These are phyloP conservation scores for Metacarcinus magister DNA, from an alignment of 2,888 invertebrate species.

Conservation along the genomic window DNA sequence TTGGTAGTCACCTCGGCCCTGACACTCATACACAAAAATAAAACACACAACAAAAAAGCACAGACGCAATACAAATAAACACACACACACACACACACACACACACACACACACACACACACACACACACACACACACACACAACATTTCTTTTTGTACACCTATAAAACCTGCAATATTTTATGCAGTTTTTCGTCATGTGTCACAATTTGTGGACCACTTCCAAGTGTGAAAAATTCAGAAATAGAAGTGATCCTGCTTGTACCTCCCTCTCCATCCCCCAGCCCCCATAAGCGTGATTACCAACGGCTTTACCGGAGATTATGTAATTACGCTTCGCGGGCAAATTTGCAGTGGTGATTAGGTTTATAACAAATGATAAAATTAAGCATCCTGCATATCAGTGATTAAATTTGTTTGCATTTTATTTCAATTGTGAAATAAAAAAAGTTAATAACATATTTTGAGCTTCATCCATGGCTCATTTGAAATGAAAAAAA, in stretches of 20 bases:
- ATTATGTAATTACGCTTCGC: conserved; percentile 14
- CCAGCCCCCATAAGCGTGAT: not conserved
- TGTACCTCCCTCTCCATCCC: not conserved
- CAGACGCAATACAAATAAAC: not conserved
- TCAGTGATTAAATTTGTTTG: conserved; percentile 42
- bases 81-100: conserved; percentile 26
- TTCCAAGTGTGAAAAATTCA: conserved; percentile 9
- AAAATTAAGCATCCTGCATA: conserved; percentile 1
- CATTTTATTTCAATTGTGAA: conserved; percentile 11
- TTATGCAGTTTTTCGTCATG: conserved; percentile 15
- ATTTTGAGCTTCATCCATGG: not conserved
- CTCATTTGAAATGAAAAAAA: not conserved
- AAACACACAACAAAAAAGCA: not conserved
- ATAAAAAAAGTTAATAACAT: not conserved
- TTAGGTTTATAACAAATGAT: conserved; percentile 42
- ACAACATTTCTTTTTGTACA: not conserved
- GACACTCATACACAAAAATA: too few relatives aligned
- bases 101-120: conserved; percentile 39
- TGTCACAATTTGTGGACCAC: conserved; percentile 10
- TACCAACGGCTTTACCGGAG: conserved; percentile 47
- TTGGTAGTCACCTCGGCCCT: too few relatives aligned
- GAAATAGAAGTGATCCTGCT: conserved; percentile 18
- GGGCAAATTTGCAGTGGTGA: conserved; percentile 37
- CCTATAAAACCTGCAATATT: not conserved
- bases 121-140: conserved; percentile 34